Evolutionary conservation across 92 coral and sea anemone species (phyloP), one percentile per base, ranked within the genome.

Genomic region (Heteractis magnifica): DNA sequence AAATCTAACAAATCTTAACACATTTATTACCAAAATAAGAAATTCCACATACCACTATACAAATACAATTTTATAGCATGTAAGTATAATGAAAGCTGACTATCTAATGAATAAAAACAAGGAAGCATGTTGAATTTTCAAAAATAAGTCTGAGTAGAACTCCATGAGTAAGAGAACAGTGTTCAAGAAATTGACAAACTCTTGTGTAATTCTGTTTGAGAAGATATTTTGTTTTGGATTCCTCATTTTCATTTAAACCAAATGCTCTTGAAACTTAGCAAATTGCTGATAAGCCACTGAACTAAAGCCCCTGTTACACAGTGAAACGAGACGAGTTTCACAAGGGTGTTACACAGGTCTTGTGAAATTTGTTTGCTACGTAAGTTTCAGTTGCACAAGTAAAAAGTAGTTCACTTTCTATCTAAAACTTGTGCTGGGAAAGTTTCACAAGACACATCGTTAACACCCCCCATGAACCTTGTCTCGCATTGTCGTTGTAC

Each of bases 1-100:
- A 11, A 68, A 68, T 68, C 10, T 20, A 68, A 68, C 14, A 26
- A 62, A 62, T 62, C 4, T 21, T 23, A 68, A 68, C 9, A 68
- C 10, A 11, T 68, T 68, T 68, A 68, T 68, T 68, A 68, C 73
- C 73, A 68, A 64, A 68, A 68, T 23, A 68, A 68, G 41, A 68
- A 21, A 68, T 68, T 68, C 49, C 73, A 68, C 49, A 23, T 68
- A 68, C 73, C 73, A 26, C 10, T 5, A 18, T 18, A 26, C 49
- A 68, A 34, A 34, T 34, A 68, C 73, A 68, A 68, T 6, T 23
- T n/a, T 68, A 68, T 68, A 10, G 26, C 5, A 6, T 20, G 10
- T 68, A 68, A 68, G 20, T 23, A 68, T 68, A 68, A 23, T 68
- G 73, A 68, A 68, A 26, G 50, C 73, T 68, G 8, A 15, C 73